Evolutionary conservation across 1,140 invertebrate species (phyloP), one percentile per base, ranked within the genome.

Genomic region (Pomacea maculata): DNA sequence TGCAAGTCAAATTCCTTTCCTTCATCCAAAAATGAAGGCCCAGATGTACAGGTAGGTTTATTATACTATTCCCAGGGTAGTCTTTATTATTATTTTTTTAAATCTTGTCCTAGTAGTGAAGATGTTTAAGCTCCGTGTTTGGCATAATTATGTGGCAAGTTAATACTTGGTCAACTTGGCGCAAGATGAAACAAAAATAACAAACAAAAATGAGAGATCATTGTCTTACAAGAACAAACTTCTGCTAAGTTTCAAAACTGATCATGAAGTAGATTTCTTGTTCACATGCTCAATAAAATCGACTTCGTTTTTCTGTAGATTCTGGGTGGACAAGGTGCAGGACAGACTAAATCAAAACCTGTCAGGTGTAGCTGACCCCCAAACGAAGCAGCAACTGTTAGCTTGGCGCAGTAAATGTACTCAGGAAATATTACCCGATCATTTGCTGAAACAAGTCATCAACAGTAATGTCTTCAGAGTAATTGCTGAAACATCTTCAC

Each of bases 11-110:
- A 29, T 76, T 34, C 75, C 34, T 57, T 65, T 9, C 34, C 15
- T 76, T 21, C n/a, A 54, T 29, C 75, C 75, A n/a, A 17, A 17
- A 29, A 57, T 25, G n/a, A n/a, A 5, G n/a, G 74, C 74, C 25
- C 11, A 29, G 29, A 8, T 76, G 25, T 76, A 76, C 25, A 64
- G 61, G 75, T 75, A 73, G 55, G 68, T 45, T 45, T 45, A 45
- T 45, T 45, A 45, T 45, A 6, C 6, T 45, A 45, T 45, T 1
- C 3, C 34, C 34, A 45, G 34, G 34, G 34, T 45, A 45, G 6
- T 45, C 6, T 45, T 45, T 45, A 4, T 45, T 45, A 45, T 1
- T 0, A 1, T 45, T 45, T 45, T 45, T 45, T 45, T 45, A 45
- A 45, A 45, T 45, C 34, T 45, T 6, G 34, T 45, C 34, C 34